Conservation (phyloP, 2,888 invertebrate genomes). For the Drosophila gaucha region DNA sequence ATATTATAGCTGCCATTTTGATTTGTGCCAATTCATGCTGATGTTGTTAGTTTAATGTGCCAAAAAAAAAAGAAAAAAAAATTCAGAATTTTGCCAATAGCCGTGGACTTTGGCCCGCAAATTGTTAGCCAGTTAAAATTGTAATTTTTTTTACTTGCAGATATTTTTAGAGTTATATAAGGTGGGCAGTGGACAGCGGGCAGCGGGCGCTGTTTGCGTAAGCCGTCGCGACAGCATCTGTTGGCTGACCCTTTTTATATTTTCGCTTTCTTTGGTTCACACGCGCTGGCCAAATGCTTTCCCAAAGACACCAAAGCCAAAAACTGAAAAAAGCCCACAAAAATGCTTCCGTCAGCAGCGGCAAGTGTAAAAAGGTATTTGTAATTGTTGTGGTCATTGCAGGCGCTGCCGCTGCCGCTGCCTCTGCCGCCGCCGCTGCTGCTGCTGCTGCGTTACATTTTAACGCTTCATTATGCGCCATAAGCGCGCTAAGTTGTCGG, state of each 20-base stretch:
- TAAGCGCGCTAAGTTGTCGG: constrained; percentile 45
- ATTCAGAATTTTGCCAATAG: constrained; percentile 55
- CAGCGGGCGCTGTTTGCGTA: constrained; percentile 58
- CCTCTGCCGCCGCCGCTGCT: constrained; percentile 1
- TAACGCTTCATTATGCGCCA: constrained; percentile 78
- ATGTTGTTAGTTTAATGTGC: constrained; percentile 39
- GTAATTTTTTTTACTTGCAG: constrained; percentile 34
- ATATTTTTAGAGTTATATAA: constrained; percentile 54
- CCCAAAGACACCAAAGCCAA: constrained; percentile 47
- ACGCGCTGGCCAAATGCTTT: constrained; percentile 74
- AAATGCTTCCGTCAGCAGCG: constrained; percentile 76
- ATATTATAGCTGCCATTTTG: constrained; percentile 12
- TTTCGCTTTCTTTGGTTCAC: constrained; percentile 77
- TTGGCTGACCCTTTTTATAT: constrained; percentile 47
- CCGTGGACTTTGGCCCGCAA: constrained; percentile 65
- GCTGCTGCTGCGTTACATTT: constrained; percentile 72
- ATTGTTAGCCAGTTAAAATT: constrained; percentile 52
- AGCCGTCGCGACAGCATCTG: constrained; percentile 57
- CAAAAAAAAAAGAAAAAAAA: no score
- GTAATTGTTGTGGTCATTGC: constrained; percentile 63
- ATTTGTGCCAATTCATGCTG: constrained; percentile 61
- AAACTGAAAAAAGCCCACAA: constrained; percentile 39
- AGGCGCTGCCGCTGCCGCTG: background rate
- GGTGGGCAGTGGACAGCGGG: constrained; percentile 24
- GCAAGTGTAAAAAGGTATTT: constrained; percentile 75